A percentile compares a stretch with the other conserved stretches of the same genome.
These are phyloP conservation scores for Archaeoteleia sp. DNA, from an alignment of 2,888 invertebrate genomes.

Conservation along the genomic window DNA sequence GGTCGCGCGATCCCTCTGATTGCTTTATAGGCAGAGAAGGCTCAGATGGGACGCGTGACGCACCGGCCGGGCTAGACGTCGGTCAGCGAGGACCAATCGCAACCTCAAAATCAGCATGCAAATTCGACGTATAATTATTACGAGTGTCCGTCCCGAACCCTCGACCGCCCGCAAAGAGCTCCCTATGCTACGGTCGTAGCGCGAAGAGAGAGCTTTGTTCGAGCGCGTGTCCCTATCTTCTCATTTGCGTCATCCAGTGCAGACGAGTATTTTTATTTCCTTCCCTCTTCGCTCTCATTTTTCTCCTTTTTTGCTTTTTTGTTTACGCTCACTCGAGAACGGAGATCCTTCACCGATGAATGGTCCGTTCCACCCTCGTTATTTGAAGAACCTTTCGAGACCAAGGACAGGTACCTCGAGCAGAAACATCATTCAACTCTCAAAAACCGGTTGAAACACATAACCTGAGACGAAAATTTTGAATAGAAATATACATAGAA, in stretches of 20 bases:
- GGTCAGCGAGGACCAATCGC: conserved; percentile 60
- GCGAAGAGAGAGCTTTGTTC: conserved; percentile 40
- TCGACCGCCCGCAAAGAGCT: conserved; percentile 38
- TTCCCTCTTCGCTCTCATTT: not conserved
- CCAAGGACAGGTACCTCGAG: conserved; percentile 5
- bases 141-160: conserved; percentile 61
- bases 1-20: conserved; percentile 50
- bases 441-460: no score
- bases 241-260: not conserved
- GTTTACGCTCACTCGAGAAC: conserved; percentile 26
- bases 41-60: conserved; percentile 21
- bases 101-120: conserved; percentile 73
- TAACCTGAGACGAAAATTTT: no score
- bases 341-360: conserved; percentile 18
- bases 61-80: conserved; percentile 12
- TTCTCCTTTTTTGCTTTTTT: conserved; percentile 13
- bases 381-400: conserved; percentile 21
- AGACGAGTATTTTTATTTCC: not conserved
- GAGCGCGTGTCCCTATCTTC: conserved; percentile 5
- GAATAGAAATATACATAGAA: no score
- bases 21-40: conserved; percentile 49
- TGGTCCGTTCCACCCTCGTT: conserved; percentile 10
- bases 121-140: conserved; percentile 72
- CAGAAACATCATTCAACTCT: not conserved
- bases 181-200: no score